Evolutionary conservation across 2,113 vertebrate species (phyloP).

Genomic region (Lepus europaeus): DNA sequence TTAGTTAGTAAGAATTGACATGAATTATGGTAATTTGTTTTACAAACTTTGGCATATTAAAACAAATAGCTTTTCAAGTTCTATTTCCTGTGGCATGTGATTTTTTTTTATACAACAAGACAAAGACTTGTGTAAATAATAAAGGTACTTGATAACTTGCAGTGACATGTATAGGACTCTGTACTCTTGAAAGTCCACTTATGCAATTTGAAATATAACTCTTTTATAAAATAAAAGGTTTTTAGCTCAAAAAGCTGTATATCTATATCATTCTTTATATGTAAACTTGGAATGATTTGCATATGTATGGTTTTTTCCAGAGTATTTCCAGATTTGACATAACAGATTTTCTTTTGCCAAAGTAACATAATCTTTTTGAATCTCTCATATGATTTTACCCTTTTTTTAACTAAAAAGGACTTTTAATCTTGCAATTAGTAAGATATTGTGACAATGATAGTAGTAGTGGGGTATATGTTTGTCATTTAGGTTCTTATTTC

Average conservation of each 20-base stretch:
- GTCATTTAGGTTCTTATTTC: slow-evolving; percentile 51
- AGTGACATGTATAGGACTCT: neutral
- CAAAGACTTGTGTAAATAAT: neutral
- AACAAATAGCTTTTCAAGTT: slow-evolving; percentile 50
- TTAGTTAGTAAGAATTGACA: slow-evolving; percentile 69
- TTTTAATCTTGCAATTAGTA: neutral
- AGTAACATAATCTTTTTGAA: slow-evolving; percentile 28
- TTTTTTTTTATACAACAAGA: neutral
- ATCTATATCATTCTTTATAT: neutral
- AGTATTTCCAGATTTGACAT: slow-evolving; percentile 31
- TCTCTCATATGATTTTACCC: slow-evolving; percentile 40
- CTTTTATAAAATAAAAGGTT: slow-evolving; percentile 33
- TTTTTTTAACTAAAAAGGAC: neutral
- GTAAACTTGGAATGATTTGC: slow-evolving; percentile 44
- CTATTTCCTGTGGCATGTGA: neutral
- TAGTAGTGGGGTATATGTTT: neutral
- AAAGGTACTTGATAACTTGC: neutral
- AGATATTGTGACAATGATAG: neutral
- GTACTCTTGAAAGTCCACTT: slow-evolving; percentile 48
- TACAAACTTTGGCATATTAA: slow-evolving; percentile 57
- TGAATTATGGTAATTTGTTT: slow-evolving; percentile 62
- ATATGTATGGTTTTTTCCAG: slow-evolving; percentile 60
- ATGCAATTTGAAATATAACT: neutral
- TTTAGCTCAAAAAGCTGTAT: slow-evolving; percentile 50
- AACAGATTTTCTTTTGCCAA: neutral